phyloP scores from a whole-genome alignment of 2,113 vertebrate species.

The Jacana jacana region DNA sequence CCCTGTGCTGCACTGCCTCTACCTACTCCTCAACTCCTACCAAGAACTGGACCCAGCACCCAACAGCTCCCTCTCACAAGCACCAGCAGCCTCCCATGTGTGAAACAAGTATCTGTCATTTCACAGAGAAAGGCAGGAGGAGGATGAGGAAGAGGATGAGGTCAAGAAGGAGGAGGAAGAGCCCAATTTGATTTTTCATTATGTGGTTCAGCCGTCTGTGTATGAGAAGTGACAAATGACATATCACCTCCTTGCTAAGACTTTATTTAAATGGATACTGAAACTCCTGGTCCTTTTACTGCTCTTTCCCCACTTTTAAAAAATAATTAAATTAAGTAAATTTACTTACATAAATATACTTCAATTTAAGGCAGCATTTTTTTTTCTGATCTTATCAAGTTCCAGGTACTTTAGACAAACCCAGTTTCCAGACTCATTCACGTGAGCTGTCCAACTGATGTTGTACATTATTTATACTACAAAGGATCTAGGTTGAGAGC shows the following conservation, averaged over 20 bases:
- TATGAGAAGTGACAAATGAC: neutral
- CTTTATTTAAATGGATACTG: neutral
- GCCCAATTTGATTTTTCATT: neutral
- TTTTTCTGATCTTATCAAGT: neutral
- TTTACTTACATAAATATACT: neutral
- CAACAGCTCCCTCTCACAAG: neutral
- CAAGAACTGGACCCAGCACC: neutral
- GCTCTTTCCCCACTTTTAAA: neutral
- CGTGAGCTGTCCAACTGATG: neutral
- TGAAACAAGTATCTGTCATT: neutral
- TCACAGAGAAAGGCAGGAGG: neutral
- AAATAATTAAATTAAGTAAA: neutral
- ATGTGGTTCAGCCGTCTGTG: neutral
- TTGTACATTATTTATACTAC: neutral
- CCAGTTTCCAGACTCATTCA: neutral
- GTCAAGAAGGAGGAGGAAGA: neutral
- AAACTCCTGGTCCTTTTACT: neutral
- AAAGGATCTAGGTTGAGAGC: neutral
- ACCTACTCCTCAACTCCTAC: too few relatives aligned
- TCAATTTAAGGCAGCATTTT: neutral
- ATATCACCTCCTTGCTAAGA: neutral
- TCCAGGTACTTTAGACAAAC: neutral
- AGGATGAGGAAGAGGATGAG: neutral
- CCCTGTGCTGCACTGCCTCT: neutral
- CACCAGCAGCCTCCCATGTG: neutral